Conservation (phyloP, 1,140 invertebrate genomes). For the Liolophura sinensis region DNA sequence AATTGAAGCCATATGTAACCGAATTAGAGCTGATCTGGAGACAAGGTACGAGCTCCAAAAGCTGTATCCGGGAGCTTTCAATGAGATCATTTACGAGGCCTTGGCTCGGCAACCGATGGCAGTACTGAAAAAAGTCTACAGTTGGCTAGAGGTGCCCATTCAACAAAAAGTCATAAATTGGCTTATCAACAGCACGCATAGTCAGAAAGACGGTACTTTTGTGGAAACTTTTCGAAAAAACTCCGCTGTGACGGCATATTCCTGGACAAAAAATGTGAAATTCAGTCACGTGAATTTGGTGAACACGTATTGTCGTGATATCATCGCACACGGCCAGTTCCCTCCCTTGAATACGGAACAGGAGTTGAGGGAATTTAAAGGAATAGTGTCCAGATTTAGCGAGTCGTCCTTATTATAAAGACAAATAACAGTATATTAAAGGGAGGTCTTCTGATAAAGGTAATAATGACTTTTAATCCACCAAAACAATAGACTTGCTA, state of each 20-base stretch:
- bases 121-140: conserved; percentile 11
- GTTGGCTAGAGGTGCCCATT: conserved; percentile 12
- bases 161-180: not conserved
- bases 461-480: too few relatives aligned
- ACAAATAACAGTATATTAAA: too few relatives aligned
- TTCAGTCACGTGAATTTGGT: too few relatives aligned
- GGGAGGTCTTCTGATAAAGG: too few relatives aligned
- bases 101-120: conserved; percentile 6
- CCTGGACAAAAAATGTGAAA: conserved; percentile 1
- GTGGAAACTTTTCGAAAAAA: conserved; percentile 6
- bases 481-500: too few relatives aligned
- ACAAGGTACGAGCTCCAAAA: not conserved
- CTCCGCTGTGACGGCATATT: not conserved
- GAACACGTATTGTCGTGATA: too few relatives aligned
- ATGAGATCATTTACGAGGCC: conserved; percentile 21
- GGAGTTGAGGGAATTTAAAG: too few relatives aligned
- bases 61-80: conserved; percentile 8
- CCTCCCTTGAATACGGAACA: too few relatives aligned
- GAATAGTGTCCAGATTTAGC: too few relatives aligned
- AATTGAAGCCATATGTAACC: conserved; percentile 7
- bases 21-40: conserved; percentile 9
- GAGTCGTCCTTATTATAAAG: too few relatives aligned
- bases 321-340: too few relatives aligned
- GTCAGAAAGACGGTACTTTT: not conserved
- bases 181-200: conserved; percentile 13